Evolutionary conservation across 2,797 vertebrate genomes (phyloP).

Genomic region (Amphiprion clarkii): DNA sequence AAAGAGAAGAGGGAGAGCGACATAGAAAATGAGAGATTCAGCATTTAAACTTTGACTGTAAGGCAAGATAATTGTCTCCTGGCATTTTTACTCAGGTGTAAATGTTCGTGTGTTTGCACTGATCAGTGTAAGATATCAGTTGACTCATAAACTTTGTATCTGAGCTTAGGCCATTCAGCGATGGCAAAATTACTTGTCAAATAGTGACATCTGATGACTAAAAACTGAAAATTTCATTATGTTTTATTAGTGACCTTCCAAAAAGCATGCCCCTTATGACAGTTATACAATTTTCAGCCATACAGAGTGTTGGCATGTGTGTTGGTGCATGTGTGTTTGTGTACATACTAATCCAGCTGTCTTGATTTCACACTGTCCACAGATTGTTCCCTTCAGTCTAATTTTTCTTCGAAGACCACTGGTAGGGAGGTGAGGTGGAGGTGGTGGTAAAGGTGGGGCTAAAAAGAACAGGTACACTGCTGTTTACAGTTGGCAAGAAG

Average conservation of each 20-base stretch:
- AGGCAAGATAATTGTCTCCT: slow-evolving; percentile 2
- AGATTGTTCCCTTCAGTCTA: slow-evolving; percentile 76
- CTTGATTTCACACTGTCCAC: slow-evolving; percentile 86
- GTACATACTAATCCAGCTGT: slow-evolving; percentile 84
- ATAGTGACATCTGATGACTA: neutral
- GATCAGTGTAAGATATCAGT: neutral
- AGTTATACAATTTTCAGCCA: neutral
- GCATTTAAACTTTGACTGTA: neutral
- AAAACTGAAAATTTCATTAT: slow-evolving; percentile 2
- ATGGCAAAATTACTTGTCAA: neutral
- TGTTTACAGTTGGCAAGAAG: neutral
- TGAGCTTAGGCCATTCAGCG: neutral
- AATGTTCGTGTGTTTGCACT: slow-evolving; percentile 9
- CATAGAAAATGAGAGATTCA: slow-evolving; percentile 1
- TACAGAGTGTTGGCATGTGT: neutral
- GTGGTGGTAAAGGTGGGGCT: slow-evolving; percentile 37
- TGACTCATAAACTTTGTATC: neutral
- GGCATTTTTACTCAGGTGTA: neutral
- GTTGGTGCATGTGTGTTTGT: slow-evolving; percentile 2
- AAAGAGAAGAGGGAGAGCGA: neutral
- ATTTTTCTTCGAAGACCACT: slow-evolving; percentile 61
- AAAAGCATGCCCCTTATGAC: too few relatives aligned
- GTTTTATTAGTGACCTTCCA: neutral
- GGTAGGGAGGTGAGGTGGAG: slow-evolving; percentile 36
- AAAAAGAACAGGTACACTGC: slow-evolving; percentile 14